phyloP scores from a whole-genome alignment of 2,113 vertebrate species.

The Carassius auratus region DNA sequence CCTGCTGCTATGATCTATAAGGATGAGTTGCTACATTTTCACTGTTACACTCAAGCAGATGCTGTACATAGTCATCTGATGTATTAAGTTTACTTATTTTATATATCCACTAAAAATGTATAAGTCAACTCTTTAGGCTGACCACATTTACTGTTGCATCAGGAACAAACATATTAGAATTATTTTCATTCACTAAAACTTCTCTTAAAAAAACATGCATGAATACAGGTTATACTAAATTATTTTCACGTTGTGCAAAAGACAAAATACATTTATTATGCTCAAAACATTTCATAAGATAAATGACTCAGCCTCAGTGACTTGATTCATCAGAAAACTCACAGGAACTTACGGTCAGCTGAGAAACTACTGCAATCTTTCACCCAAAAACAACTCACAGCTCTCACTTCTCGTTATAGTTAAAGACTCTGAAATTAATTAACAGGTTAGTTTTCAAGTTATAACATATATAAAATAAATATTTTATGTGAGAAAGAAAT shows the following conservation, averaged over 20 bases:
- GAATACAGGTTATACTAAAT: neutral
- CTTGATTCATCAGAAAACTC: neutral
- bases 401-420: neutral
- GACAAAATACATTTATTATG: neutral
- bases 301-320: neutral
- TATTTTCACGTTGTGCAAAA: neutral
- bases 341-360: neutral
- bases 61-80: too few relatives aligned
- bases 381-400: neutral
- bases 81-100: too few relatives aligned
- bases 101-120: neutral
- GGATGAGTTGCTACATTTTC: neutral
- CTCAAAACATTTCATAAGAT: too few relatives aligned
- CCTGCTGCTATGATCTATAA: too few relatives aligned
- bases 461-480: neutral
- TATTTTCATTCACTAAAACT: too few relatives aligned
- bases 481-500: neutral
- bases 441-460: neutral
- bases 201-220: neutral
- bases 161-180: too few relatives aligned
- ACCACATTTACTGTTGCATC: neutral
- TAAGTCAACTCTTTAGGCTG: neutral
- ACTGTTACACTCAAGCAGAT: neutral
- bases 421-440: neutral
- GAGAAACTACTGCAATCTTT: neutral